Evolutionary conservation across 1,140 invertebrate species (phyloP).

Genomic region (Drosophila busckii): DNA sequence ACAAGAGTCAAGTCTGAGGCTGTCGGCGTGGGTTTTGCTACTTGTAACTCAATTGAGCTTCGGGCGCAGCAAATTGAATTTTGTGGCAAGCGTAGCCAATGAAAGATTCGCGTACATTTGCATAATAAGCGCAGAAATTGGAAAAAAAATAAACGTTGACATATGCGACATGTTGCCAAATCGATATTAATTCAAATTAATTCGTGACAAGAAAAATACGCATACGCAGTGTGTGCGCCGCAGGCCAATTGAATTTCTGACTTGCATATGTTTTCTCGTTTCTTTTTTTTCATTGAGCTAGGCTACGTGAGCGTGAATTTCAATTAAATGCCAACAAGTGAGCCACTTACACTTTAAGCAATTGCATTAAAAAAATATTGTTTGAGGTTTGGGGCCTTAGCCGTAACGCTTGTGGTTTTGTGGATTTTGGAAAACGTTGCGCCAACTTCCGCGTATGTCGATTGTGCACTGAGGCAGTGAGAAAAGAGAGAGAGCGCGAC

Average conservation of each 20-base stretch:
- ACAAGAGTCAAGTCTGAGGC: not conserved
- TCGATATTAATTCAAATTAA: constrained; percentile 46
- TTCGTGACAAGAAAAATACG: constrained; percentile 24
- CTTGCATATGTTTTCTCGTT: too few species aligned
- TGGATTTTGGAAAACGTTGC: constrained; percentile 20
- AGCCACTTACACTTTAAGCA: constrained; percentile 67
- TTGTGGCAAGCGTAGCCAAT: too few species aligned
- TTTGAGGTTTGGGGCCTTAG: constrained; percentile 28
- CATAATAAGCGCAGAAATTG: constrained; percentile 10
- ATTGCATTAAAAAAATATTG: constrained; percentile 56
- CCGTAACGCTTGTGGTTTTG: constrained; percentile 35
- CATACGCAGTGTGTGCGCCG: constrained; percentile 5
- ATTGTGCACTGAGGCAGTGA: constrained; percentile 1
- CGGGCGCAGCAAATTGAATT: too few species aligned
- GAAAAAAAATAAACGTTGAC: constrained; percentile 18
- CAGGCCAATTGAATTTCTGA: constrained; percentile 57
- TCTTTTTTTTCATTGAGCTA: not conserved
- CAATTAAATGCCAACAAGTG: constrained; percentile 58
- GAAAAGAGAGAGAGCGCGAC: not conserved
- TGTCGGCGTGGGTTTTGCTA: constrained; percentile 3
- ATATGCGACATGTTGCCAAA: constrained; percentile 25
- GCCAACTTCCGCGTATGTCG: constrained; percentile 2
- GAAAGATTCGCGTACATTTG: too few species aligned
- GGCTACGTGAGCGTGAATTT: not conserved
- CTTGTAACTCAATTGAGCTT: constrained; percentile 10